These are phyloP conservation scores for Sarotherodon lohbergeri DNA, from an alignment of 2,113 vertebrate species.

Conservation along the genomic window DNA sequence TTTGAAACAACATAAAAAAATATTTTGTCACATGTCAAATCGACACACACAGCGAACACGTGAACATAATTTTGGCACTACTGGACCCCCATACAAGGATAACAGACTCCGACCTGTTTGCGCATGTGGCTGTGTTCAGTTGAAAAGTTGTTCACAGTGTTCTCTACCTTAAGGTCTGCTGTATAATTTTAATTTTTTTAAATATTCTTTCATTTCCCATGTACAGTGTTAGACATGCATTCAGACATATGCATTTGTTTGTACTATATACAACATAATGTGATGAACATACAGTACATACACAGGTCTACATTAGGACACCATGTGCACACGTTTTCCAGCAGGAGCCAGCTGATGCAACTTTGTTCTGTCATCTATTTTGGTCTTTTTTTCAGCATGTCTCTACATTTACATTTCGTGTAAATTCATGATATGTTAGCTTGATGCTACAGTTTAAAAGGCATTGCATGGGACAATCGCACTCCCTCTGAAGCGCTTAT, in stretches of 20 bases:
- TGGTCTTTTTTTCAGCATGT: slow-evolving; percentile 26
- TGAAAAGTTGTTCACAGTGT: slow-evolving; percentile 68
- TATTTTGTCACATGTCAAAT: neutral
- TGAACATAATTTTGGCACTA: neutral
- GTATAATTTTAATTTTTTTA: slow-evolving; percentile 15
- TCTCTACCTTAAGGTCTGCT: slow-evolving; percentile 63
- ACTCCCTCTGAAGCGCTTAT: neutral
- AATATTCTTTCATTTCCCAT: slow-evolving; percentile 36
- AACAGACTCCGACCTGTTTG: neutral
- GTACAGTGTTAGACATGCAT: slow-evolving; percentile 65
- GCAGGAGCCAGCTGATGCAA: slow-evolving; percentile 44
- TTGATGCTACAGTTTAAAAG: slow-evolving; percentile 53
- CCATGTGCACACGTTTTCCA: slow-evolving; percentile 37
- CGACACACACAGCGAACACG: neutral
- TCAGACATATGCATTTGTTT: slow-evolving; percentile 35
- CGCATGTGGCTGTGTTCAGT: neutral
- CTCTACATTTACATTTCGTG: neutral
- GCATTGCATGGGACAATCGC: slow-evolving; percentile 47
- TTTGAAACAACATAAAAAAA: neutral
- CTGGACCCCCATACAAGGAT: neutral
- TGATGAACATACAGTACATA: slow-evolving; percentile 41
- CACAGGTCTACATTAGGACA: slow-evolving; percentile 36
- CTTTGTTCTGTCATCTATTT: slow-evolving; percentile 35
- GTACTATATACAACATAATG: slow-evolving; percentile 37
- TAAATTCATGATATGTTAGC: slow-evolving; percentile 44